phyloP scores from a whole-genome alignment of 2,113 vertebrate genomes.

The Vidua chalybeata region DNA sequence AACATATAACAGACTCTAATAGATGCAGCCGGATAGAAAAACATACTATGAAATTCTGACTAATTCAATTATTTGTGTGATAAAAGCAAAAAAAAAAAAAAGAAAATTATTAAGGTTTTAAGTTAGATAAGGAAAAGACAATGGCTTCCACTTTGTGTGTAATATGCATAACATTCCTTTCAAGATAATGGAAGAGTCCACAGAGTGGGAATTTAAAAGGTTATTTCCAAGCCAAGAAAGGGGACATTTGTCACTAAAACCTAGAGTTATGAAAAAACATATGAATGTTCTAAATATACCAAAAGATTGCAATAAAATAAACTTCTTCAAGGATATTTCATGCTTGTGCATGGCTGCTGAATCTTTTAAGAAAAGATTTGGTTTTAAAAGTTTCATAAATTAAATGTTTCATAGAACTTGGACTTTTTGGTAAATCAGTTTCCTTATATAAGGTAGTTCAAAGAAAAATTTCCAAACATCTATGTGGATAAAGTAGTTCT shows the following conservation, averaged over 20 bases:
- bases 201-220: background rate
- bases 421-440: background rate
- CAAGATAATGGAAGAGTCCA: background rate
- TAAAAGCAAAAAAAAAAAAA: background rate
- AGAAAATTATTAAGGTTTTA: background rate
- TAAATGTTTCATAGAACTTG: background rate
- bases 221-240: background rate
- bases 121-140: background rate
- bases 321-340: background rate
- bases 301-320: background rate
- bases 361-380: background rate
- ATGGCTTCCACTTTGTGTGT: background rate
- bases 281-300: background rate
- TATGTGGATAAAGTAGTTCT: background rate
- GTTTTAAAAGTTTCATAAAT: background rate
- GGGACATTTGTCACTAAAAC: background rate
- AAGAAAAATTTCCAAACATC: background rate
- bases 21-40: background rate
- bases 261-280: background rate
- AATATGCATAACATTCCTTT: background rate
- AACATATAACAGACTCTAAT: background rate
- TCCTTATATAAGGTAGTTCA: background rate
- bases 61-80: background rate
- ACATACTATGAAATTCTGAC: background rate
- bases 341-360: background rate